Base-by-base conservation (phyloP, 2,888 invertebrate species). In the Mimumesa dahlbomi region DNA sequence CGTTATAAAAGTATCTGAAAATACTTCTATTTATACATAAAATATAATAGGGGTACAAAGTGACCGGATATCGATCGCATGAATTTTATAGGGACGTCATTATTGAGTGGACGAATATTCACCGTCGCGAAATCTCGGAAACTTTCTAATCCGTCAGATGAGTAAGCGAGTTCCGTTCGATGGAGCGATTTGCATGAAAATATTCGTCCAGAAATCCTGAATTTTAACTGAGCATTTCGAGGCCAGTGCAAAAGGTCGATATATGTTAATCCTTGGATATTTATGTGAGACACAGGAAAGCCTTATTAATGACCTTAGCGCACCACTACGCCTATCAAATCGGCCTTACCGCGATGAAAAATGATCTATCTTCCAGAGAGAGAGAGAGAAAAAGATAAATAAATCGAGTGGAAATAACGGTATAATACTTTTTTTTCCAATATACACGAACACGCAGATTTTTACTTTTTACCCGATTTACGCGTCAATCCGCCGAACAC, bases 191-290 rank as follows among this genome's bases (percentile, higher is more conserved):
- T 56, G 16, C 65, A 64, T 61, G 61, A 72, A 56, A 71, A 57
- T 18, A 49, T 31, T 1, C 4, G 31, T 45, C 40, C 16, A 34
- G 59, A 6, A 48, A 64, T 59, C 38, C 50, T 45, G 58, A 61
- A 52, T 61, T 57, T 52, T 42, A 71, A 59, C 65, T 18, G 57
- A 14, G 9, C 49, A 9, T 48, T 54, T 18, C 45, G 59, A 64
- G 42, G 54, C 45, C 43, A 36, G 61, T 46, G 49, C 14, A 50
- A 45, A 43, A 63, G 72, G 56, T 72, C 72, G 72, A 72, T 73
- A 73, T 73, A 73, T 72, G 72, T 65, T 73, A 73, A 73, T 72
- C 72, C 56, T 16, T 5, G 61, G 61, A 73, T 72, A 73, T 73
- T 73, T 73, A 73, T 73, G 72, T 48, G 65, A 73, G 61, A 61